phyloP scores from a whole-genome alignment of 2,113 vertebrate species.

The Balaenoptera acutorostrata region DNA sequence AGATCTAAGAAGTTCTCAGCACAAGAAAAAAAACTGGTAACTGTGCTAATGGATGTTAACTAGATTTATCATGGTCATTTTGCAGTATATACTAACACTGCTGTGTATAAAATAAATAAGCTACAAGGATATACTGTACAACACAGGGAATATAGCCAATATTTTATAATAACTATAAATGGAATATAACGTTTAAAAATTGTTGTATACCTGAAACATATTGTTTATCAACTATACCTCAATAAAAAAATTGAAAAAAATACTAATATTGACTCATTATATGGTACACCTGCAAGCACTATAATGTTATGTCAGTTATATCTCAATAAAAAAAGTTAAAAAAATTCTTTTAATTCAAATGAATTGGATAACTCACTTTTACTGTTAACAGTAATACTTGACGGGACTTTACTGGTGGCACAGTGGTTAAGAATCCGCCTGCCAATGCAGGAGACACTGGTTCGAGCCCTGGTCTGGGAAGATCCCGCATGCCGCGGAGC shows the following conservation, averaged over 20 bases:
- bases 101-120: not conserved
- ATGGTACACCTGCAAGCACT: not conserved
- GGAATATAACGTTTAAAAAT: not conserved
- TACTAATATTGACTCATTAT: not conserved
- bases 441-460: no score
- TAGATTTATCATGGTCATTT: not conserved
- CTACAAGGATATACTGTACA: not conserved
- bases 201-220: not conserved
- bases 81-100: not conserved
- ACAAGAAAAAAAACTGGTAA: not conserved
- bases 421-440: no score
- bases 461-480: no score
- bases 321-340: not conserved
- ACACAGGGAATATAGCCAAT: not conserved
- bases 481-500: no score
- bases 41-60: not conserved
- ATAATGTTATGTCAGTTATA: not conserved
- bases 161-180: not conserved
- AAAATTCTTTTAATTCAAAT: not conserved
- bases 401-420: not conserved
- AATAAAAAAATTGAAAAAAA: not conserved
- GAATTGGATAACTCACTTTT: not conserved
- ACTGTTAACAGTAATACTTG: not conserved
- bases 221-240: not conserved
- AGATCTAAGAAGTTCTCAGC: not conserved